phyloP scores from a whole-genome alignment of 2,888 invertebrate species.

The Troides oblongomaculatus region DNA sequence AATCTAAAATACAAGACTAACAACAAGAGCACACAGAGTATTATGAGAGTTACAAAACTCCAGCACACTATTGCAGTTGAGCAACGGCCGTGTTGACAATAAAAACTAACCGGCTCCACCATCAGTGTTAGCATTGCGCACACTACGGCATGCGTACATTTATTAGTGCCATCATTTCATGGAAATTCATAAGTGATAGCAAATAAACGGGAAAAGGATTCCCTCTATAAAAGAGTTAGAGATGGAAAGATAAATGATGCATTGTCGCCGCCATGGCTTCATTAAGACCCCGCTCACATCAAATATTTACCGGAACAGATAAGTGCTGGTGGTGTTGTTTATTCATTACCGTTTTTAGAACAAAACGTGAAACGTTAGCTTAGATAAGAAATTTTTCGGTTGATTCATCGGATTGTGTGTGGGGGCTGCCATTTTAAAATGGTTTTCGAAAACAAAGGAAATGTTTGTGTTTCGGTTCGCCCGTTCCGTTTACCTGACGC shows the following conservation, averaged over 20 bases:
- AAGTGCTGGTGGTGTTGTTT: slow-evolving; percentile 43
- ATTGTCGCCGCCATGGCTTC: slow-evolving; percentile 52
- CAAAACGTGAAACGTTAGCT: slow-evolving; percentile 41
- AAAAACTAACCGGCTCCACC: slow-evolving; percentile 45
- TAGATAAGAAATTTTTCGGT: slow-evolving; percentile 42
- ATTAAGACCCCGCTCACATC: slow-evolving; percentile 60
- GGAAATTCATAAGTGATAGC: slow-evolving; percentile 31
- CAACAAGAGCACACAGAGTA: slow-evolving; percentile 16
- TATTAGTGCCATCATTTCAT: slow-evolving; percentile 38
- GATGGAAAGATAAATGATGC: slow-evolving; percentile 48
- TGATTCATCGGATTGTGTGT: slow-evolving; percentile 40
- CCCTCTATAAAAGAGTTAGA: slow-evolving; percentile 43
- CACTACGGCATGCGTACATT: slow-evolving; percentile 38
- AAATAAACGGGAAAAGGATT: slow-evolving; percentile 31
- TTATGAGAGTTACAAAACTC: slow-evolving; percentile 34
- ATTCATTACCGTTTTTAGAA: slow-evolving; percentile 50
- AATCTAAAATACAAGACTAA: slow-evolving; percentile 24
- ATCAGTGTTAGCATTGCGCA: slow-evolving; percentile 47
- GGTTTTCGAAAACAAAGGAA: slow-evolving; percentile 36
- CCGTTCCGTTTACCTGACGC: slow-evolving; percentile 32
- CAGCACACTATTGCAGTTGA: slow-evolving; percentile 33
- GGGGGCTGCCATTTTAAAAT: slow-evolving; percentile 34
- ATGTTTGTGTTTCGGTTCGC: slow-evolving; percentile 33
- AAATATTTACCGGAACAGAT: slow-evolving; percentile 63
- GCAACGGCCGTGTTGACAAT: slow-evolving; percentile 39